phyloP scores from a whole-genome alignment of 2,888 invertebrate genomes.

The Trissonchulus sp. region DNA sequence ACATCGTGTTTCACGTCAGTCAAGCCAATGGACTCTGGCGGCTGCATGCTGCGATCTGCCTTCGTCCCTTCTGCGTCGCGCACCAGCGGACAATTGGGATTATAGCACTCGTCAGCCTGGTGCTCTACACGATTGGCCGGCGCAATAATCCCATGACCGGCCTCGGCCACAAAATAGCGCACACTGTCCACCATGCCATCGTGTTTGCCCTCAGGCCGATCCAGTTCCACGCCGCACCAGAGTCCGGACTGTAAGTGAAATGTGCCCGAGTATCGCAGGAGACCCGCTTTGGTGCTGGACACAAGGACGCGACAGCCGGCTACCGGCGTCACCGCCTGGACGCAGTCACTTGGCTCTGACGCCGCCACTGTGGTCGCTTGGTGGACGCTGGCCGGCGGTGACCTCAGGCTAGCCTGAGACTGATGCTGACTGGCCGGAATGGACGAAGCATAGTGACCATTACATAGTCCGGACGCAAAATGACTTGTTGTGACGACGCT shows the following conservation, averaged over 20 bases:
- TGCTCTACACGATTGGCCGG: background rate
- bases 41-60: background rate
- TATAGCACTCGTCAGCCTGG: background rate
- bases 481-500: no score
- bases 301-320: slow-evolving; percentile 44
- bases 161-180: slow-evolving; percentile 61
- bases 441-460: no score
- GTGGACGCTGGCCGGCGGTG: no score
- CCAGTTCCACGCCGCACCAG: slow-evolving; percentile 92
- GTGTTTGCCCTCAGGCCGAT: slow-evolving; percentile 87
- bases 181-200: slow-evolving; percentile 86
- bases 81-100: background rate
- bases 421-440: no score
- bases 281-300: slow-evolving; percentile 51
- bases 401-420: no score
- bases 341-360: background rate
- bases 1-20: background rate
- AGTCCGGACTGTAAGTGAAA: slow-evolving; percentile 64
- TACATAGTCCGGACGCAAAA: no score
- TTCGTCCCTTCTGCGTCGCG: background rate
- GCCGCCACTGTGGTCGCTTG: background rate
- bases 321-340: slow-evolving; percentile 15
- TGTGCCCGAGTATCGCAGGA: slow-evolving; percentile 53
- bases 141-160: background rate
- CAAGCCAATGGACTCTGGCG: background rate